These are phyloP conservation scores for Meghimatium bilineatum DNA, from an alignment of 2,888 invertebrate species.

Conservation along the genomic window DNA sequence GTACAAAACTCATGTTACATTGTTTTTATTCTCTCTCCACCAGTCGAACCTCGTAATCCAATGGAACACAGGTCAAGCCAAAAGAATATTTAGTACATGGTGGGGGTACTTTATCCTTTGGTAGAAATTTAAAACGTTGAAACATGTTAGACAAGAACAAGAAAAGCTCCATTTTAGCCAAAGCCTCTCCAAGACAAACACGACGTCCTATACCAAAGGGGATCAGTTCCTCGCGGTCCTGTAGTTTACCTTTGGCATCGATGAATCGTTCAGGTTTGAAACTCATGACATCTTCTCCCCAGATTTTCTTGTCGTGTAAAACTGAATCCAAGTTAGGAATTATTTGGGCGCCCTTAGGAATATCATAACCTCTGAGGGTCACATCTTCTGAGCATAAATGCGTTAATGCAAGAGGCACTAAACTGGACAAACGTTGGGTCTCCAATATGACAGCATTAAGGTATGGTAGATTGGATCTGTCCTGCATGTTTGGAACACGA, in stretches of 20 bases:
- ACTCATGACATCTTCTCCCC: slow-evolving; percentile 8
- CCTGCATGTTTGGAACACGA: neutral
- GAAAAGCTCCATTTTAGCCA: slow-evolving; percentile 12
- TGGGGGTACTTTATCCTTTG: neutral
- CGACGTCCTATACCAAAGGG: neutral
- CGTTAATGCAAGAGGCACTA: neutral
- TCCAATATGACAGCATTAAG: slow-evolving; percentile 4
- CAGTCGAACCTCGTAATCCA: neutral
- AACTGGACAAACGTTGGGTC: neutral
- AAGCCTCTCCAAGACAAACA: slow-evolving; percentile 5
- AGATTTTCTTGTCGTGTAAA: slow-evolving; percentile 4
- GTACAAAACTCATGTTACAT: no score
- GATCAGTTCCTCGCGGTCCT: neutral
- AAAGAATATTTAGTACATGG: neutral
- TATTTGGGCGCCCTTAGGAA: neutral
- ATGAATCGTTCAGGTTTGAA: slow-evolving; percentile 1
- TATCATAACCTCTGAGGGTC: neutral
- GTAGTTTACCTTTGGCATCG: neutral
- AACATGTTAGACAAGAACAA: neutral
- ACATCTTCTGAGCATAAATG: neutral
- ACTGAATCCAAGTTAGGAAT: slow-evolving; percentile 10
- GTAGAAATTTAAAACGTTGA: slow-evolving; percentile 1
- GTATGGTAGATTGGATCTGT: neutral
- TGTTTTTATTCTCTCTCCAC: neutral
- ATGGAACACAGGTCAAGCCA: neutral